A percentile compares a stretch with the other conserved stretches of the same genome.
Conservation (phyloP, 2,797 vertebrate species). For the Leptodactylus fallax region DNA sequence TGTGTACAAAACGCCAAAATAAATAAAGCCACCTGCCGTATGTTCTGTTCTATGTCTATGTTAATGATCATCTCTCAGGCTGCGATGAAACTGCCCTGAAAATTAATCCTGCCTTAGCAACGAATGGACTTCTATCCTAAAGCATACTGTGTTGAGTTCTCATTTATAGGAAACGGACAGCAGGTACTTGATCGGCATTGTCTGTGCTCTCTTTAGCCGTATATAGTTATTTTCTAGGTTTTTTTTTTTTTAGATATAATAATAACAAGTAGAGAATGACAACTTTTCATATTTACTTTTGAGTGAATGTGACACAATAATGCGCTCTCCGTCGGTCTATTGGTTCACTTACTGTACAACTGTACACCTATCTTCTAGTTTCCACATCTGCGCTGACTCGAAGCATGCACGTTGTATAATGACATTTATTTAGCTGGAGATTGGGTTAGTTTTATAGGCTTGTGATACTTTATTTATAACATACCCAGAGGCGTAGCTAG, state of each 20-base stretch:
- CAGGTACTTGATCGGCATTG: background rate
- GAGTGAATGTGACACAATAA: background rate
- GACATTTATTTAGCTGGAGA: background rate
- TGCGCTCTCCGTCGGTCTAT: background rate
- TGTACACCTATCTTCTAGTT: background rate
- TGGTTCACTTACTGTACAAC: background rate
- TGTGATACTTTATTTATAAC: background rate
- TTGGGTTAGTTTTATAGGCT: background rate
- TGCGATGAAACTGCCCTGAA: constrained; percentile 22
- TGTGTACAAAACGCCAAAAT: constrained; percentile 43
- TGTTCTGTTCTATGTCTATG: constrained; percentile 1
- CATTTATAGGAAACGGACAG: background rate
- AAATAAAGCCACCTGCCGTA: constrained; percentile 55
- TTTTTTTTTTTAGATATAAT: constrained; percentile 20
- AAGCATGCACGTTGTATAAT: background rate
- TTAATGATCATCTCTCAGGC: constrained; percentile 27
- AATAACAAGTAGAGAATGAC: constrained; percentile 5
- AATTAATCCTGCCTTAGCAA: constrained; percentile 54
- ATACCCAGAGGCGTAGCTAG: too few relatives aligned
- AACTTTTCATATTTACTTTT: background rate
- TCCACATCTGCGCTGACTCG: too few relatives aligned
- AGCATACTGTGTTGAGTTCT: constrained; percentile 20
- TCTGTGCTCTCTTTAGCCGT: background rate
- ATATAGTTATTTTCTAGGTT: constrained; percentile 24
- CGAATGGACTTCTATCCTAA: background rate